Percentiles rank a stretch among this genome's conserved stretches.
phyloP scores from a whole-genome alignment of 2,888 invertebrate genomes.

The Archips xylosteana region DNA sequence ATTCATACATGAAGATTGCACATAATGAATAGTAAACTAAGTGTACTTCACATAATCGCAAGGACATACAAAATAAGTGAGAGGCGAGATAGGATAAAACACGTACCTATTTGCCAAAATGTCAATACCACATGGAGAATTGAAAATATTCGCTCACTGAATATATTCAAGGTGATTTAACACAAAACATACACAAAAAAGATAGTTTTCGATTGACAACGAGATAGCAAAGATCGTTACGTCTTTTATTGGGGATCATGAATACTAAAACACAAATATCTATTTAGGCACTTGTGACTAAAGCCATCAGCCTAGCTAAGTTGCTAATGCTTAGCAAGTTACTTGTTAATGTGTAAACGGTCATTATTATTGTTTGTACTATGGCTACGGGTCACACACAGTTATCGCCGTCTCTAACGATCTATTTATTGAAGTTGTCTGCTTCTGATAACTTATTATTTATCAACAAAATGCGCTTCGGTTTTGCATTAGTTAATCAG shows the following conservation, averaged over 20 bases:
- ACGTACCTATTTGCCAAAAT: conserved; percentile 52
- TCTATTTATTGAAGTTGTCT: conserved; percentile 54
- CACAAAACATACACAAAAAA: conserved; percentile 27
- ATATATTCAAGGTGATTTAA: conserved; percentile 37
- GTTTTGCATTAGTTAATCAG: not conserved
- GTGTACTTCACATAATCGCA: conserved; percentile 53
- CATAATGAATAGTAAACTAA: conserved; percentile 45
- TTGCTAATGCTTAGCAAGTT: not conserved
- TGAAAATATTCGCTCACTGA: conserved; percentile 46
- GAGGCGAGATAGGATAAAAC: conserved; percentile 48
- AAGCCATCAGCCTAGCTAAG: not conserved
- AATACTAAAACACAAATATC: conserved; percentile 46
- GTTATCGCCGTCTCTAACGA: conserved; percentile 61
- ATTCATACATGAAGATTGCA: conserved; percentile 29
- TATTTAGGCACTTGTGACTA: not conserved
- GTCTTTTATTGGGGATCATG: conserved; percentile 62
- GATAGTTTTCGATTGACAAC: conserved; percentile 31
- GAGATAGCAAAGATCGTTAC: conserved; percentile 51
- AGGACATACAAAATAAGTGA: conserved; percentile 53
- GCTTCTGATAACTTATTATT: conserved; percentile 17
- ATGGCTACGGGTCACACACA: conserved; percentile 56
- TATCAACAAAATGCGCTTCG: conserved; percentile 17
- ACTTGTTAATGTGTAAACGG: conserved; percentile 5
- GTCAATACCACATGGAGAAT: conserved; percentile 52
- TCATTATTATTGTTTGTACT: not conserved